Base-by-base conservation (phyloP, 1,140 invertebrate genomes). In the Latrodectus geometricus region DNA sequence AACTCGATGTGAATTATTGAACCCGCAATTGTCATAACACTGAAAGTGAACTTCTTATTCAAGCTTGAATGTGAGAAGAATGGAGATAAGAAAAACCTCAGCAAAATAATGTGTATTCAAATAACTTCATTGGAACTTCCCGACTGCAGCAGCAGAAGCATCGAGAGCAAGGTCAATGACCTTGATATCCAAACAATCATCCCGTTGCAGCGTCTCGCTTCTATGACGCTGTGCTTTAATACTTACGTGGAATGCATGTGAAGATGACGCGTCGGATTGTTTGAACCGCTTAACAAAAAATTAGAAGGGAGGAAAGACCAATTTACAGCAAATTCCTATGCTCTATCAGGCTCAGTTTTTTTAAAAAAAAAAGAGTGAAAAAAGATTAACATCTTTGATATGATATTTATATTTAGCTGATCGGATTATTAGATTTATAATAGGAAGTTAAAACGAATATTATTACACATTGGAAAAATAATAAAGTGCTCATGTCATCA, bases 111-210 rank as follows among this genome's bases (percentile, higher is more conserved):
- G 17, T 17, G 54, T 61, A 61, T 61, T 61, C 54, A 61, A 61
- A 61, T 61, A 61, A 61, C 54, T 61, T 61, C 54, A 61, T 61
- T 61, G 54, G 68, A 81, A 70, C 68, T 23, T 56, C 50, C 35
- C 76, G 20, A 78, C 66, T 66, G 61, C 68, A 49, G 79, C 69
- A 66, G 79, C 68, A 49, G 79, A 50, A 66, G 79, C 79, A 11
- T 69, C 68, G 50, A 66, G 21, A 68, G 77, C n/a, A 61, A 72
- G 79, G 79, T 81, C 79, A 56, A 17, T 72, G 79, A 81, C 79
- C 79, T 81, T 81, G 79, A 56, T 14, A 81, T 81, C 79, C 49
- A 69, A 81, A 81, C 79, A 81, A 70, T 49, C 49, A 69, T 79
- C 69, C 79, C 79, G 79, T 23, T 56, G 76, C 76, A 49, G 21